Base-by-base conservation (phyloP, 2,113 vertebrate species). In the Rhea americana region DNA sequence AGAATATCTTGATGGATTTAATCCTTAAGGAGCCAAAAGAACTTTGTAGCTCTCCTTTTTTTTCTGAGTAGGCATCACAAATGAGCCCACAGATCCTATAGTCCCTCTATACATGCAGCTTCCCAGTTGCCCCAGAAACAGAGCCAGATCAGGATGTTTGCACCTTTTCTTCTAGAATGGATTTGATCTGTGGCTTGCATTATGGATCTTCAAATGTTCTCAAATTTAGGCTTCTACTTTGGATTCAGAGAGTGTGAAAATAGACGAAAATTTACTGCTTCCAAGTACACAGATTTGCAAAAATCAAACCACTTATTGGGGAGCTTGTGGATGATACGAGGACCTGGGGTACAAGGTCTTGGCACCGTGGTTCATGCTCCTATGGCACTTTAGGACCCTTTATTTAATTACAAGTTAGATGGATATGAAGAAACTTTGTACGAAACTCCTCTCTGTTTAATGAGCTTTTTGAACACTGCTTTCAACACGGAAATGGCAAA, bases 91-190 rank as follows among this genome's bases (percentile, higher is more conserved):
- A 0, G 11, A 26, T 74, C 51, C 43, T 67, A 0, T 9, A 25
- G 7, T 16, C 5, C 2, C 5, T 20, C 1, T 0, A 7, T 30
- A 53, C 70, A 53, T 15, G 15, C 16, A 53, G 2, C 3, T n/a
- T 13, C 1, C 1, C 19, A 48, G 2, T 3, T n/a, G 13, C 1
- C 1, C 8, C 59, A 74, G 51, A 32, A 43, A 6, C 16, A 53
- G 62, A 81, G 24, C 6, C 45, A 77, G 28, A 13, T 10, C 5
- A 48, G 2, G 19, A 2, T 4, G 3, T 35, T 7, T 63, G n/a
- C 32, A 35, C 1, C 2, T 4, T 39, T 79, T 13, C 9, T 47
- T 80, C 63, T 55, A 32, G 11, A 9, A 11, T 21, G 1, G 0
- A 1, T 70, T 83, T 47, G 25, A 9, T 80, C 20, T 43, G 5